Evolutionary conservation across 2,113 vertebrate species (phyloP).

Genomic region (Actenoides hombroni): DNA sequence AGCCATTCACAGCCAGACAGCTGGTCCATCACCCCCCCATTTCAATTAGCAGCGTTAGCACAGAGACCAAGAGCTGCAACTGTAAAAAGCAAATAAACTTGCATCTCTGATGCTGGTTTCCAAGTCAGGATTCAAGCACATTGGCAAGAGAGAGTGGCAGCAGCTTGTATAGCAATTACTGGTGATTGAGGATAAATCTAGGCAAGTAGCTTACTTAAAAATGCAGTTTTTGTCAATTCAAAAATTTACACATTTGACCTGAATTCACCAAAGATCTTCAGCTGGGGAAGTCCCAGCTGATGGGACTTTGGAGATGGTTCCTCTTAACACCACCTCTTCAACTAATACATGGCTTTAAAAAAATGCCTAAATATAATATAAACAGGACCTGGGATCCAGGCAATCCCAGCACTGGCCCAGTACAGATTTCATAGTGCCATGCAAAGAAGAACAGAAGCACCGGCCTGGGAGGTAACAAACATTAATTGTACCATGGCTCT

Average conservation of each 20-base stretch:
- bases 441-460: background rate
- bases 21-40: background rate
- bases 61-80: background rate
- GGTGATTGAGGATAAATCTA: background rate
- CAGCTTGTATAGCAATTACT: background rate
- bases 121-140: background rate
- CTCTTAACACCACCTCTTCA: background rate
- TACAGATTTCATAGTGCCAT: fast-evolving
- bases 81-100: background rate
- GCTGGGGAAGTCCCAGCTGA: background rate
- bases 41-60: background rate
- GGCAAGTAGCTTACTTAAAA: background rate
- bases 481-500: background rate
- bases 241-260: background rate
- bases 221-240: background rate
- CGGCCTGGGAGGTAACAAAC: background rate
- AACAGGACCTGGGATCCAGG: background rate
- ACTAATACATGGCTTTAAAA: fast-evolving
- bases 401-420: background rate
- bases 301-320: background rate
- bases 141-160: background rate
- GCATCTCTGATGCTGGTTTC: background rate
- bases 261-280: background rate
- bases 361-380: background rate
- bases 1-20: background rate